Conservation (phyloP, 2,797 vertebrate species). For the Tamandua tetradactyla region DNA sequence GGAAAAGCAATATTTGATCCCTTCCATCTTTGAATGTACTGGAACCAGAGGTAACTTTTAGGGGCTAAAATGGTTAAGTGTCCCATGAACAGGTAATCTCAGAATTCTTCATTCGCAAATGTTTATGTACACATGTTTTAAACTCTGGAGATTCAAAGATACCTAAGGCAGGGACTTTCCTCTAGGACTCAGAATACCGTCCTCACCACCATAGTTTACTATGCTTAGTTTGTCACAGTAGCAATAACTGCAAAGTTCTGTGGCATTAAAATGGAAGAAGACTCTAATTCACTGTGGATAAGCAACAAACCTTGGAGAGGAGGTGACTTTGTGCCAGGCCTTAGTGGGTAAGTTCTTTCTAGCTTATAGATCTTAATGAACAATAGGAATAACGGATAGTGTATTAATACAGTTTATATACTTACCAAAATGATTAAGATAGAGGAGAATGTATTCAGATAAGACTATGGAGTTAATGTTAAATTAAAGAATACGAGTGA, state of each 20-base stretch:
- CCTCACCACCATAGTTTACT: not conserved
- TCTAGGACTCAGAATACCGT: not conserved
- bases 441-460: not conserved
- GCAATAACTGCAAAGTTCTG: not conserved
- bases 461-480: not conserved
- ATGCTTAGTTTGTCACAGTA: not conserved
- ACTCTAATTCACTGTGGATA: not conserved
- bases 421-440: not conserved
- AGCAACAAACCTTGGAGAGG: not conserved
- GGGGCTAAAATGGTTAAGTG: not conserved
- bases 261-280: not conserved
- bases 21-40: not conserved
- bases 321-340: not conserved
- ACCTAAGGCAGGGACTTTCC: not conserved
- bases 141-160: not conserved
- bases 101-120: not conserved
- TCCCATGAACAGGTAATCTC: not conserved
- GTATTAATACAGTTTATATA: not conserved
- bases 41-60: not conserved
- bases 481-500: not conserved
- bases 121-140: not conserved
- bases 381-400: not conserved
- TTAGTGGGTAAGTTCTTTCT: slow-evolving; percentile 27
- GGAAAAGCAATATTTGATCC: not conserved
- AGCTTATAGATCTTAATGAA: not conserved